These are phyloP conservation scores for Lydus trimaculatus DNA, from an alignment of 2,888 invertebrate genomes.

Conservation along the genomic window DNA sequence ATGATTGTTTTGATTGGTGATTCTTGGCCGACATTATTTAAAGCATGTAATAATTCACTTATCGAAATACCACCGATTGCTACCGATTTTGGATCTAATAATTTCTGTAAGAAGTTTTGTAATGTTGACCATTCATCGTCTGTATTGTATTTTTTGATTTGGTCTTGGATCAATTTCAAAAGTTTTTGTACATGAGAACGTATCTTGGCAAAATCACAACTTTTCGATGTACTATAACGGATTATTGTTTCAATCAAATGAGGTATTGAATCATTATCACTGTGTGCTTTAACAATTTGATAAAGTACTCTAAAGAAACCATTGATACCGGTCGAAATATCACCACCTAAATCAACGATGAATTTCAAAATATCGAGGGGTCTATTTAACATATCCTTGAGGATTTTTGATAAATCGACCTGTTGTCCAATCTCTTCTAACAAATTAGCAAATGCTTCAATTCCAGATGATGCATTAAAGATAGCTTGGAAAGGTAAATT, in stretches of 20 bases:
- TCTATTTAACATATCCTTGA: background rate
- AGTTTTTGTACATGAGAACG: background rate
- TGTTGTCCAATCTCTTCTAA: background rate
- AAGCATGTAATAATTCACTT: background rate
- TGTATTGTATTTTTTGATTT: background rate
- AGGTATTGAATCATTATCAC: background rate
- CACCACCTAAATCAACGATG: background rate
- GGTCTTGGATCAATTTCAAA: background rate
- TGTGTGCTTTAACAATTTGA: background rate
- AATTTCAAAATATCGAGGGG: background rate
- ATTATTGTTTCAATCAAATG: background rate
- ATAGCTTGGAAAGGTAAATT: background rate
- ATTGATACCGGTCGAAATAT: background rate
- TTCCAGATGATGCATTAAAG: background rate
- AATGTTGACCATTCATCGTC: background rate
- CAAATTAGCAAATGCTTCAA: background rate
- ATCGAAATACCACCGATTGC: background rate
- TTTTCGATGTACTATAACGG: background rate
- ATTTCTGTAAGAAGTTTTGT: background rate
- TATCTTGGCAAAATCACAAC: background rate
- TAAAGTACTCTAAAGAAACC: conserved; percentile 3
- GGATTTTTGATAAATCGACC: background rate
- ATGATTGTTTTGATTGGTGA: background rate
- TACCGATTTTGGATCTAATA: background rate
- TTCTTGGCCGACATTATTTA: background rate